Percentiles rank a stretch among this genome's conserved stretches.
Conservation (phyloP, 2,113 vertebrate species). For the Gallinago media region DNA sequence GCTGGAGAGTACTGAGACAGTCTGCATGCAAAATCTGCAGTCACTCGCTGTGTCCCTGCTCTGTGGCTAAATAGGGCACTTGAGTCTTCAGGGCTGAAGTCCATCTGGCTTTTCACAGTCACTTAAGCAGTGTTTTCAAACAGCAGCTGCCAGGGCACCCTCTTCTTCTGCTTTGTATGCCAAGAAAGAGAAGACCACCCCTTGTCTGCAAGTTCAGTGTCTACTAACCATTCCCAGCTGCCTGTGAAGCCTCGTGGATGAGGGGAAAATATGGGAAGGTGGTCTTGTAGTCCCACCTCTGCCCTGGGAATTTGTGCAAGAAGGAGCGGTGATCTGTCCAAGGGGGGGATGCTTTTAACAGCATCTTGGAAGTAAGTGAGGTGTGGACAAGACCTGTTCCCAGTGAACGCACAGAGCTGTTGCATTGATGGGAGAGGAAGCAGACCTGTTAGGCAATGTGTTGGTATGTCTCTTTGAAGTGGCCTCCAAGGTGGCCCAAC, state of each 20-base stretch:
- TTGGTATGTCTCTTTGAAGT: background rate
- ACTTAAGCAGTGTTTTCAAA: slow-evolving; percentile 7
- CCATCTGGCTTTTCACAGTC: slow-evolving; percentile 17
- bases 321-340: background rate
- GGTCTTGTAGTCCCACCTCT: background rate
- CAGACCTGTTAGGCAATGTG: background rate
- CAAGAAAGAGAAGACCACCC: background rate
- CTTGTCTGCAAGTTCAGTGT: background rate
- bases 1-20: background rate
- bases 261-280: background rate
- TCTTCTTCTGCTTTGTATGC: background rate
- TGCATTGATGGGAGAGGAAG: background rate
- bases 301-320: background rate
- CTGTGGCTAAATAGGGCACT: slow-evolving; percentile 26
- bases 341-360: background rate
- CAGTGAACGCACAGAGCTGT: background rate
- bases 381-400: background rate
- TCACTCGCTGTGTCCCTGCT: background rate
- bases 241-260: background rate
- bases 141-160: slow-evolving; percentile 1
- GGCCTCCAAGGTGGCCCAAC: background rate
- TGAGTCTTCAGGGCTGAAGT: background rate
- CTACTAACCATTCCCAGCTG: background rate
- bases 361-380: background rate
- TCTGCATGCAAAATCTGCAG: background rate